Conservation (phyloP, 1,140 invertebrate species). For the Stegodyphus mimosarum region DNA sequence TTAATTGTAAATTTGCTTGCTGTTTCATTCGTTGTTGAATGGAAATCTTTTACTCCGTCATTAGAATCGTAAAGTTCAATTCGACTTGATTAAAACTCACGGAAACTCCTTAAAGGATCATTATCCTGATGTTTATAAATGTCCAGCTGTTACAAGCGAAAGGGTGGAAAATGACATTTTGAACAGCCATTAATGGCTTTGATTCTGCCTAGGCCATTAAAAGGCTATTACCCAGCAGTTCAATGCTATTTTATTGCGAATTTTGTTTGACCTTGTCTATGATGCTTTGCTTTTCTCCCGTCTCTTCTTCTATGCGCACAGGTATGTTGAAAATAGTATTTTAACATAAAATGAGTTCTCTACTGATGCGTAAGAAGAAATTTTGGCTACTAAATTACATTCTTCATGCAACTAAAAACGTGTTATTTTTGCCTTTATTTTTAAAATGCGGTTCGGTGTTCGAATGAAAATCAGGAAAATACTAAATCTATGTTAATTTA, state of each 20-base stretch:
- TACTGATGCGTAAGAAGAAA: too few species aligned
- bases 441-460: too few species aligned
- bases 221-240: slow-evolving; percentile 47
- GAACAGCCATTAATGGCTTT: slow-evolving; percentile 44
- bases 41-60: background rate
- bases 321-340: too few species aligned
- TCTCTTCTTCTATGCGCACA: too few species aligned
- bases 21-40: background rate
- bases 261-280: slow-evolving; percentile 45
- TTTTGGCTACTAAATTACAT: too few species aligned
- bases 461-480: too few species aligned
- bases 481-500: too few species aligned
- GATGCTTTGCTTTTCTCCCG: background rate
- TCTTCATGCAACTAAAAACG: too few species aligned
- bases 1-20: too few species aligned
- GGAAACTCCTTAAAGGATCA: slow-evolving; percentile 40
- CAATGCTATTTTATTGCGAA: slow-evolving; percentile 47
- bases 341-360: too few species aligned
- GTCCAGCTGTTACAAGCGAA: slow-evolving; percentile 44
- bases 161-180: slow-evolving; percentile 57
- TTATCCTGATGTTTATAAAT: slow-evolving; percentile 44
- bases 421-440: too few species aligned
- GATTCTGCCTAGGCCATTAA: slow-evolving; percentile 53
- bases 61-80: background rate
- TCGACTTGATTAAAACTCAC: background rate